Percentiles rank a stretch among this genome's conserved stretches.
Conservation (phyloP, 2,888 invertebrate genomes). For the Keiferia lycopersicella region DNA sequence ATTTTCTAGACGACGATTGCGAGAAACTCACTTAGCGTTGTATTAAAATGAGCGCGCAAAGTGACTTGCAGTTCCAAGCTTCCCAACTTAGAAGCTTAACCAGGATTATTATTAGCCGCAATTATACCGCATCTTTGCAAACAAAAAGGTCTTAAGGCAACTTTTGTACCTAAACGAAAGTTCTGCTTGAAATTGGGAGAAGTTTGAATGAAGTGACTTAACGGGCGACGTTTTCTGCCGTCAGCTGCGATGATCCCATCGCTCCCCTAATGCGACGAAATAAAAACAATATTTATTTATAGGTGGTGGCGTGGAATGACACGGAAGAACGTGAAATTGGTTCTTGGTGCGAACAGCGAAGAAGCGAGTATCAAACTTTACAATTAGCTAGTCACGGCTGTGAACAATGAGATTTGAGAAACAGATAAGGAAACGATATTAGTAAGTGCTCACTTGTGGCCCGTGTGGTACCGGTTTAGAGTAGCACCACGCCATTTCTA, state of each 20-base stretch:
- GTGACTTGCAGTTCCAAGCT: constrained; percentile 29
- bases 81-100: constrained; percentile 39
- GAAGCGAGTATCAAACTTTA: constrained; percentile 8
- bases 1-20: constrained; percentile 8
- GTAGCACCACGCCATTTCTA: no score
- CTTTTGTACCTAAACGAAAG: constrained; percentile 68
- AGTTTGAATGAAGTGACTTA: constrained; percentile 77
- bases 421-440: not conserved
- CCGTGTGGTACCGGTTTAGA: no score
- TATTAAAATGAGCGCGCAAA: constrained; percentile 29
- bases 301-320: constrained; percentile 49
- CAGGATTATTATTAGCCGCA: constrained; percentile 57
- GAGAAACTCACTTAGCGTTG: constrained; percentile 32
- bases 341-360: constrained; percentile 40
- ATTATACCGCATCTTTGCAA: constrained; percentile 57
- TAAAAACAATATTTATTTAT: constrained; percentile 70
- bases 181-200: constrained; percentile 71
- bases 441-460: not conserved
- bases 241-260: constrained; percentile 76
- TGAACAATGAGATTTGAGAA: constrained; percentile 49
- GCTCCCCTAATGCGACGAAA: constrained; percentile 68
- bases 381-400: constrained; percentile 27
- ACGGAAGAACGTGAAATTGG: constrained; percentile 42
- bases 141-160: constrained; percentile 62
- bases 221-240: constrained; percentile 66